Evolutionary conservation across 2,113 vertebrate genomes (phyloP), one percentile per base, ranked within the genome.

Genomic region (Sturnira hondurensis): DNA sequence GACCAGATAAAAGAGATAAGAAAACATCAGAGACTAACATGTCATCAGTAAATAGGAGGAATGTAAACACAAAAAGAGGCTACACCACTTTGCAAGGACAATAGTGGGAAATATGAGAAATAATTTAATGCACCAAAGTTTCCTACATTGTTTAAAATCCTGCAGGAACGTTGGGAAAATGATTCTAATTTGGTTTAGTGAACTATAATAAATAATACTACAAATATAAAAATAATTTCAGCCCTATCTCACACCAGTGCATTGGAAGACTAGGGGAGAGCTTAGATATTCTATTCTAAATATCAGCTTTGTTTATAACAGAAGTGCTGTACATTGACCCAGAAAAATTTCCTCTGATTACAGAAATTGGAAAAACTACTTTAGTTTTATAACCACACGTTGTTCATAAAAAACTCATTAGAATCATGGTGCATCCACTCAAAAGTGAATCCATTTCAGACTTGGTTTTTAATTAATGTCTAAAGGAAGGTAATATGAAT

Each of bases 321-420:
- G 45, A 78, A 92, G 52, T 5, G 45, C 6, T 33, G 54, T 73
- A 67, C 77, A 89, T 38, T 85, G 73, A 50, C 74, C 43, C 50
- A 86, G 83, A 82, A 88, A 96, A 95, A 92, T 95, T 97, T 92
- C 92, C 92, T 96, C 77, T 95, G 80, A 93, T 97, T 92, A 93
- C 19, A 96, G 80, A 83, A 78, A 86, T 56, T 76, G 36, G 73
- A 83, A 89, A 56, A 80, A 63, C 52, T 92, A 73, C 83, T 80
- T 95, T 86, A 14, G 78, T 89, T 96, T 95, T 83, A 85, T 95
- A 97, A 91, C 47, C 89, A 54, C 36, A 56, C 38, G 70, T 38
- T 93, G 6, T 84, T 82, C 86, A 63, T 61, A 83, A 95, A 68
- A 10, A 77, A 47, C 52, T 86, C 19, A 16, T 61, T 77, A 83